Conservation (phyloP, 2,797 vertebrate species). For the Hydrolagus colliei region DNA sequence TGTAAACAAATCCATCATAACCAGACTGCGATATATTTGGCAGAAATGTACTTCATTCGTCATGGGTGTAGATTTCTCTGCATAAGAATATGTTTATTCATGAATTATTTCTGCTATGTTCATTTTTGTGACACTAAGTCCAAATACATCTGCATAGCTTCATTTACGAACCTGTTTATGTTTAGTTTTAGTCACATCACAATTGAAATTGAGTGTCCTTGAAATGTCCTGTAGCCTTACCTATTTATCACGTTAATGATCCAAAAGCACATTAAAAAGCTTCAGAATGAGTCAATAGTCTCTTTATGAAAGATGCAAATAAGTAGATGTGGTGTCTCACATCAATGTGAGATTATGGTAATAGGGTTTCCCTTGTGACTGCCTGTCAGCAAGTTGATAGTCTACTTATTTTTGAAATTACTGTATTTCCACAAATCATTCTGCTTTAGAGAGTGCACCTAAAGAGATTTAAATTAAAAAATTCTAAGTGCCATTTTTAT, state of each 20-base stretch:
- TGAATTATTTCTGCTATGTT: neutral
- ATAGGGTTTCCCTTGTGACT: neutral
- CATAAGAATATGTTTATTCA: neutral
- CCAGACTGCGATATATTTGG: too few relatives aligned
- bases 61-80: neutral
- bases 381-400: neutral
- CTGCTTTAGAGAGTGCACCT: too few relatives aligned
- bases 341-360: neutral
- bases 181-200: too few relatives aligned
- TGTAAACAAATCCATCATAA: too few relatives aligned
- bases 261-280: neutral
- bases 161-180: too few relatives aligned
- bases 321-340: neutral
- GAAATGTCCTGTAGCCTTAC: neutral
- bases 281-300: neutral
- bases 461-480: too few relatives aligned
- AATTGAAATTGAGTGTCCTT: neutral
- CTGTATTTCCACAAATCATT: too few relatives aligned
- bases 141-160: neutral
- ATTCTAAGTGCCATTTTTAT: too few relatives aligned
- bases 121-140: neutral
- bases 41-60: too few relatives aligned
- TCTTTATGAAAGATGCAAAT: neutral
- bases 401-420: constrained; percentile 6
- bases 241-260: neutral